phyloP scores from a whole-genome alignment of 2,888 invertebrate species.

The Thecocarcelia acutangulata region DNA sequence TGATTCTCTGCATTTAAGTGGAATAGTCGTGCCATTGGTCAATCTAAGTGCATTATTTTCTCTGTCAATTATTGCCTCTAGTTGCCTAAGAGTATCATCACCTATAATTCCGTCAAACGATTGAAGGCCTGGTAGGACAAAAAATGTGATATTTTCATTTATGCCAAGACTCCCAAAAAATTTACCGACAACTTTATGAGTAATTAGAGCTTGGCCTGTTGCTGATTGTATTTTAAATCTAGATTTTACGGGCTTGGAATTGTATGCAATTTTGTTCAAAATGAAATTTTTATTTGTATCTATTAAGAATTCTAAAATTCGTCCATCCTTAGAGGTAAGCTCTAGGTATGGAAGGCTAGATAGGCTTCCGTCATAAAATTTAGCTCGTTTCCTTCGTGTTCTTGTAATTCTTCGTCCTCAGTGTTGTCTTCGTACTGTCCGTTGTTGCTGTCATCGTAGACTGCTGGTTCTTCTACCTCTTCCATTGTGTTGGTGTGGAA shows the following conservation, averaged over 20 bases:
- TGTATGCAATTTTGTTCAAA: neutral
- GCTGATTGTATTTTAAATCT: slow-evolving; percentile 26
- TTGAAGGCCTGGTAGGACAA: neutral
- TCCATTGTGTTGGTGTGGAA: too few species aligned
- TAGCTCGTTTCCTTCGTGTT: slow-evolving; percentile 35
- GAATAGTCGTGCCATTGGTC: neutral
- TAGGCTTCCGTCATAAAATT: slow-evolving; percentile 66
- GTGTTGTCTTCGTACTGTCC: slow-evolving; percentile 5
- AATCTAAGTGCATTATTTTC: neutral
- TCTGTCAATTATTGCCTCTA: slow-evolving; percentile 2
- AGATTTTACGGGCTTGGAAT: slow-evolving; percentile 8
- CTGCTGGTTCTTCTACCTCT: too few species aligned
- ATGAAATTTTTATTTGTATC: slow-evolving; percentile 34
- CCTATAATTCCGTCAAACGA: slow-evolving; percentile 20
- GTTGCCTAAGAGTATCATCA: slow-evolving; percentile 10
- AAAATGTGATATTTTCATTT: neutral
- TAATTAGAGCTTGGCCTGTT: neutral
- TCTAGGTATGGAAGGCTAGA: slow-evolving; percentile 62
- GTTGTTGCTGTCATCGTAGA: slow-evolving; percentile 8
- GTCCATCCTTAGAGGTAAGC: slow-evolving; percentile 23
- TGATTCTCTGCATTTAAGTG: neutral
- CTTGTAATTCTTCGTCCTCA: neutral
- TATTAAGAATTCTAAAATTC: slow-evolving; percentile 52
- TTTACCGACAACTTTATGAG: slow-evolving; percentile 12
- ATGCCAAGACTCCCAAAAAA: too few species aligned